A percentile compares a stretch with the other conserved stretches of the same genome.
Evolutionary conservation across 2,113 vertebrate species (phyloP).

Genomic region (Pterocles burchelli): DNA sequence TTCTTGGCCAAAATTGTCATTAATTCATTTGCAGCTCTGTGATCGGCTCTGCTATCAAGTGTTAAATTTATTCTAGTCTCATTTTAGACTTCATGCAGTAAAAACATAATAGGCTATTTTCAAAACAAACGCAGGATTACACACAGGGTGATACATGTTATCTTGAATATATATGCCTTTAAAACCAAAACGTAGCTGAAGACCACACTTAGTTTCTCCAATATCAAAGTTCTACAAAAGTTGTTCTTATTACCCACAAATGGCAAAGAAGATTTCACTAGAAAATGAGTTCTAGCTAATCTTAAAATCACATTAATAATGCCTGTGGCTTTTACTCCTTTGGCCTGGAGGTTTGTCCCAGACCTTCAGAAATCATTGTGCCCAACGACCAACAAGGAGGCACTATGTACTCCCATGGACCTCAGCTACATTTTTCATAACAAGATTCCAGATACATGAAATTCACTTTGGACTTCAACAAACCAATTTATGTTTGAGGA

Average conservation of each 20-base stretch:
- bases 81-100: conserved; percentile 3
- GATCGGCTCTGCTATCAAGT: neutral
- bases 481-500: neutral
- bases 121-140: neutral
- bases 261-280: neutral
- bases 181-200: neutral
- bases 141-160: neutral
- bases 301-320: neutral
- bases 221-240: neutral
- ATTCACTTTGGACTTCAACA: neutral
- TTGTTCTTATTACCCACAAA: neutral
- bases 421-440: neutral
- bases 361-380: neutral
- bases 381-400: neutral
- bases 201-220: neutral
- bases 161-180: neutral
- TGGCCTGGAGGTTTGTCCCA: neutral
- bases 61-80: conserved; percentile 3
- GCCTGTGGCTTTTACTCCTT: neutral
- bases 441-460: neutral
- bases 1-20: conserved; percentile 34
- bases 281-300: neutral
- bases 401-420: accelerated
- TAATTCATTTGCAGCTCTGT: conserved; percentile 44
- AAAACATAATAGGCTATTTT: neutral